Conservation (phyloP, 30 jellyfish, hydroid and myxozoan genomes). For the Cassiopea andromeda region DNA sequence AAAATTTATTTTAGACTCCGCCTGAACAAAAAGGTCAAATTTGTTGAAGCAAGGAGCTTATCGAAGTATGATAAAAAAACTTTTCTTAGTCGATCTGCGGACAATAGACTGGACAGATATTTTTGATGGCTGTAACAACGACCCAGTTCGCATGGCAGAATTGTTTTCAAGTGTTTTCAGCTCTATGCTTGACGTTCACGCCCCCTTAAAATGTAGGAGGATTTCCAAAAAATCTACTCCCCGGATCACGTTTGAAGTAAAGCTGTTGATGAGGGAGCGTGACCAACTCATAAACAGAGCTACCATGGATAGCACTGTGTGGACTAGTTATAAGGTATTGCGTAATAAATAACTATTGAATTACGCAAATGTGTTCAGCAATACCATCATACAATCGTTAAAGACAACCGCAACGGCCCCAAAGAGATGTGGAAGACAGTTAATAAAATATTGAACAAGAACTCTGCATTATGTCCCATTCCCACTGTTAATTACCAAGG, state of each 20-base stretch:
- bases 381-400: conserved; percentile 1
- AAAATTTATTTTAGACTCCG: background rate
- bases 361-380: conserved; percentile 16
- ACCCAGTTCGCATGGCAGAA: background rate
- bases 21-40: background rate
- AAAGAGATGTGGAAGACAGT: conserved; percentile 16
- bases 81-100: background rate
- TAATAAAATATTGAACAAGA: conserved; percentile 1
- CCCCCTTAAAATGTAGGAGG: background rate
- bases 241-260: background rate
- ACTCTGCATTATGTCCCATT: background rate
- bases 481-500: background rate
- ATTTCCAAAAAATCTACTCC: background rate
- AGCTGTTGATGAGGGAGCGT: conserved; percentile 8
- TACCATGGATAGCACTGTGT: conserved; percentile 18
- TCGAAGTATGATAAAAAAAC: background rate
- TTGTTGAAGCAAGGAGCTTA: background rate
- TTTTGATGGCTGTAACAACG: conserved; percentile 6
- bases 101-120: background rate
- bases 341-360: conserved; percentile 11
- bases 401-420: background rate
- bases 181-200: conserved; percentile 9
- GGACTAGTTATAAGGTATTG: conserved; percentile 38
- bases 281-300: conserved; percentile 19
- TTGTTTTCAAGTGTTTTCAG: background rate